Conservation (phyloP, 2,888 invertebrate species). For the Thumatha senex region DNA sequence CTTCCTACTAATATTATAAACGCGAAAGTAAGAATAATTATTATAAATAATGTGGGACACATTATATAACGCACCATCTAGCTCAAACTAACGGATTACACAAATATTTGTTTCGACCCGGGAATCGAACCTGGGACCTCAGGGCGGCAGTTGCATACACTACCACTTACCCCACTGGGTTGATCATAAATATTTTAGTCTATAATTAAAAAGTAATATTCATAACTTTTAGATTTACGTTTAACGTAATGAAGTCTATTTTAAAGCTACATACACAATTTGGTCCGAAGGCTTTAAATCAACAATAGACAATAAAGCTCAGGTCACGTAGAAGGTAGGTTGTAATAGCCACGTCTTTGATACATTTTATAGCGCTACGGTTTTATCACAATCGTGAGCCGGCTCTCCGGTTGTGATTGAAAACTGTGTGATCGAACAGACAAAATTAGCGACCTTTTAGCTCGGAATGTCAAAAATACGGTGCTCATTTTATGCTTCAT, state of each 20-base stretch:
- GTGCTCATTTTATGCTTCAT: no score
- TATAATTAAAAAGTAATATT: no score
- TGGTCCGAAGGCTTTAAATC: conserved; percentile 8
- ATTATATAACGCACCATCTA: no score
- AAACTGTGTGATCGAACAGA: conserved; percentile 5
- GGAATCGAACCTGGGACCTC: no score
- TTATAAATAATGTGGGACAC: no score
- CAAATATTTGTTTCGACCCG: no score
- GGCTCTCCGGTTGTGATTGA: conserved; percentile 9
- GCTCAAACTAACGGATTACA: no score
- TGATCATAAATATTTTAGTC: no score
- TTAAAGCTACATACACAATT: background rate
- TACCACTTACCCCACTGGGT: no score
- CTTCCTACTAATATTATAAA: no score
- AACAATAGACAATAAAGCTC: background rate
- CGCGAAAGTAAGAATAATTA: no score
- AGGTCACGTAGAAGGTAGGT: conserved; percentile 4
- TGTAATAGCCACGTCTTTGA: conserved; percentile 19
- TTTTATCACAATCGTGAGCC: conserved; percentile 5
- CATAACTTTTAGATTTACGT: background rate
- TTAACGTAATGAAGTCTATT: background rate
- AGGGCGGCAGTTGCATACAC: no score
- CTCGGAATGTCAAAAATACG: background rate
- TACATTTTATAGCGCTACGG: conserved; percentile 11
- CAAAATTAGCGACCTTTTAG: background rate